A percentile compares a stretch with the other conserved stretches of the same genome.
These are phyloP conservation scores for Xiphydria camelus DNA, from an alignment of 2,888 invertebrate genomes.

Conservation along the genomic window DNA sequence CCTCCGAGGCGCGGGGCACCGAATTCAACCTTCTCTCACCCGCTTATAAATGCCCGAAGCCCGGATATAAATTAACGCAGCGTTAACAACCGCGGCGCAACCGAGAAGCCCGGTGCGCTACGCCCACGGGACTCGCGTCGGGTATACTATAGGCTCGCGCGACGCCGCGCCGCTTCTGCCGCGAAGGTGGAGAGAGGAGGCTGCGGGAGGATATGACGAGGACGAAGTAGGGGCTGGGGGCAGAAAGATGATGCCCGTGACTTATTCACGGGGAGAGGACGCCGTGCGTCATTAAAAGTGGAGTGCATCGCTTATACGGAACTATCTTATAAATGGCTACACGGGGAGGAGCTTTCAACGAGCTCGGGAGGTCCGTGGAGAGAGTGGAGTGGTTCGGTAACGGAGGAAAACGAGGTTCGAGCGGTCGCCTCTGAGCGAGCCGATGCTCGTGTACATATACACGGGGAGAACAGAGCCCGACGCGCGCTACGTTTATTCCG, in stretches of 20 bases:
- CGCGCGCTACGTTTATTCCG: no score
- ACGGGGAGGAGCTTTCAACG: conserved; percentile 5
- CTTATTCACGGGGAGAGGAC: conserved; percentile 13
- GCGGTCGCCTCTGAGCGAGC: no score
- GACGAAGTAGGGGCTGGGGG: no score
- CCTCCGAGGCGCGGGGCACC: background rate
- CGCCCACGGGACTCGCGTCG: background rate
- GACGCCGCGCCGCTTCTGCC: no score
- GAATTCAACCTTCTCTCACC: conserved; percentile 10
- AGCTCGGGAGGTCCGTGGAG: no score
- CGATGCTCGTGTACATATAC: no score
- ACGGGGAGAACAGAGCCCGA: no score
- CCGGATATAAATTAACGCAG: conserved; percentile 14
- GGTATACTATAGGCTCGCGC: no score
- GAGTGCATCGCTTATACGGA: conserved; percentile 14
- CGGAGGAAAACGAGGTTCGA: no score
- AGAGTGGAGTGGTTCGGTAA: no score
- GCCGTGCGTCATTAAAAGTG: conserved; percentile 13
- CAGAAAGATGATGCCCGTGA: background rate
- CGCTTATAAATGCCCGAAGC: conserved; percentile 11
- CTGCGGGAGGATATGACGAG: no score
- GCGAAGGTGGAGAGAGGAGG: no score
- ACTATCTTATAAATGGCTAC: conserved; percentile 3
- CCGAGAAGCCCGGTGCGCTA: background rate
- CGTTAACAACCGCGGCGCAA: conserved; percentile 7